These are phyloP conservation scores for Acanthopagrus latus DNA, from an alignment of 2,797 vertebrate species.

Conservation along the genomic window DNA sequence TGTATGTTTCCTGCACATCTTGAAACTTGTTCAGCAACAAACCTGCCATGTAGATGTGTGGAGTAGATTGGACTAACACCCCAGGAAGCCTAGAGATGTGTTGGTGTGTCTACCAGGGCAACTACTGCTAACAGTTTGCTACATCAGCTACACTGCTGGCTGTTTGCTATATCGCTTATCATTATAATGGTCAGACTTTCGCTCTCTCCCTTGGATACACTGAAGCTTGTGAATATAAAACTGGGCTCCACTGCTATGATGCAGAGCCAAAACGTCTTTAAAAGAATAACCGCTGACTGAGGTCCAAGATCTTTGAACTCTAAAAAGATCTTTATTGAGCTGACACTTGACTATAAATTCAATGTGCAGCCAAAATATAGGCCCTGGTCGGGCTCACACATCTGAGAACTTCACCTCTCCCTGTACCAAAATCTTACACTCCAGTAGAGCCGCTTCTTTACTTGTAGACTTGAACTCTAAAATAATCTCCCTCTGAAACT, in stretches of 20 bases:
- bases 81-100: no score
- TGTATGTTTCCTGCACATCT: no score
- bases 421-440: neutral
- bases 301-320: neutral
- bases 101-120: no score
- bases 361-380: neutral
- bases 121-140: no score
- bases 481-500: neutral
- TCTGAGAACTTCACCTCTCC: neutral
- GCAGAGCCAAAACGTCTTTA: neutral
- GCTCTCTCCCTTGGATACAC: neutral
- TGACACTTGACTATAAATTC: neutral
- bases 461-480: neutral
- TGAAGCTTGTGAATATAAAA: neutral
- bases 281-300: no score
- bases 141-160: no score
- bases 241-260: neutral
- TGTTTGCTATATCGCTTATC: neutral
- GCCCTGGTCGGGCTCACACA: neutral
- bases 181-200: neutral
- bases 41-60: no score
- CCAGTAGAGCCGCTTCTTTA: neutral
- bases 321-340: neutral
- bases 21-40: no score
- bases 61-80: no score